phyloP scores from a whole-genome alignment of 2,113 vertebrate species.

The Cavia porcellus region DNA sequence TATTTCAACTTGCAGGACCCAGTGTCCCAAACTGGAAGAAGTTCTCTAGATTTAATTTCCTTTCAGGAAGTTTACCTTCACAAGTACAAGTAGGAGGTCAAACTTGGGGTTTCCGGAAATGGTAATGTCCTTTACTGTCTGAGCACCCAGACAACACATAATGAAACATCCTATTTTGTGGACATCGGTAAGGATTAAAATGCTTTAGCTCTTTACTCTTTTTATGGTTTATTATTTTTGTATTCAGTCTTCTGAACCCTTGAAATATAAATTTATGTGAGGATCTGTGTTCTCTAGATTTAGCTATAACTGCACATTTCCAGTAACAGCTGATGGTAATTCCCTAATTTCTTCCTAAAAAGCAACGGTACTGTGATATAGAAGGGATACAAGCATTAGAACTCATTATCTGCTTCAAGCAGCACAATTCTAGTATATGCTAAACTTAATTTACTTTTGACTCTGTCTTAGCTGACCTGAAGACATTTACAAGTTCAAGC shows the following conservation, averaged over 20 bases:
- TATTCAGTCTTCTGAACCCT: conserved; percentile 31
- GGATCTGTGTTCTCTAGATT: conserved; percentile 6
- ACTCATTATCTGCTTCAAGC: conserved; percentile 26
- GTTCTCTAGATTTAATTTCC: conserved; percentile 87
- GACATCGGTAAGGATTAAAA: conserved; percentile 60
- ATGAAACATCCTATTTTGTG: conserved; percentile 60
- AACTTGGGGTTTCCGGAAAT: conserved; percentile 79
- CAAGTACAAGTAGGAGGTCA: conserved; percentile 78
- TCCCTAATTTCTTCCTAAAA: not conserved
- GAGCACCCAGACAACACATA: conserved; percentile 67
- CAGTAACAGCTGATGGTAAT: not conserved
- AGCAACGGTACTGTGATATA: not conserved
- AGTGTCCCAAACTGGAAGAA: conserved; percentile 66
- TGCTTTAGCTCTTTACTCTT: conserved; percentile 57
- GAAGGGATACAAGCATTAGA: conserved; percentile 23
- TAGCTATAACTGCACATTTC: not conserved
- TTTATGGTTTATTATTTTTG: conserved; percentile 44
- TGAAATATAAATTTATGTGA: conserved; percentile 33
- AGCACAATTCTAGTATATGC: conserved; percentile 29
- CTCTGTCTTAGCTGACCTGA: conserved; percentile 29
- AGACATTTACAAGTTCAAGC: conserved; percentile 63
- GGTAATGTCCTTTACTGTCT: conserved; percentile 75
- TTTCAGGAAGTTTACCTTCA: conserved; percentile 87
- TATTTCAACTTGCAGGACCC: not conserved
- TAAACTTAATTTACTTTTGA: conserved; percentile 53